Conservation (phyloP, 2,888 invertebrate species). For the Agrochola litura region DNA sequence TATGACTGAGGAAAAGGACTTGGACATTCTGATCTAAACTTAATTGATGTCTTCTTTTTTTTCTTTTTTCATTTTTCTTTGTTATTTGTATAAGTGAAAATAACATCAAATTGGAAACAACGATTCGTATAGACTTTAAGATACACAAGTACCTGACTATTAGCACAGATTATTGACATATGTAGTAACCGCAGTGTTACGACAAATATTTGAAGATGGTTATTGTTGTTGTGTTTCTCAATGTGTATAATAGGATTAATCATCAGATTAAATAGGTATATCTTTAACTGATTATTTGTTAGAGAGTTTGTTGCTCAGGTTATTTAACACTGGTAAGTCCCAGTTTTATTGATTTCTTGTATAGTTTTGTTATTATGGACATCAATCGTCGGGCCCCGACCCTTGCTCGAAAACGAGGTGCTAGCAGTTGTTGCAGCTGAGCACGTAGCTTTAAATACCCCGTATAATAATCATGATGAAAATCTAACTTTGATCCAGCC, state of each 20-base stretch:
- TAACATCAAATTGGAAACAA: neutral
- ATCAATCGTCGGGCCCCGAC: too few species aligned
- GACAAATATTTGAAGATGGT: constrained; percentile 23
- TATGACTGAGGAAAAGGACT: neutral
- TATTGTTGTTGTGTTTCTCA: constrained; percentile 3
- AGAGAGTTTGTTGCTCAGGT: neutral
- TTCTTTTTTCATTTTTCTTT: too few species aligned
- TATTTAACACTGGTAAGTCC: neutral
- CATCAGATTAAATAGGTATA: neutral
- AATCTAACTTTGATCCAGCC: too few species aligned
- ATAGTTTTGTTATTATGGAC: neutral
- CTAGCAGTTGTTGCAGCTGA: too few species aligned
- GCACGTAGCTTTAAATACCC: too few species aligned
- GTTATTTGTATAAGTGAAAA: neutral
- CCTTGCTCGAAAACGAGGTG: too few species aligned
- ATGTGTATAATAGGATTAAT: neutral
- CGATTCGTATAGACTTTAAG: constrained; percentile 51
- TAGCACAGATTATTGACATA: constrained; percentile 17
- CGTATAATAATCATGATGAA: too few species aligned
- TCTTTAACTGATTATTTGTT: neutral
- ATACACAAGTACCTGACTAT: constrained; percentile 58
- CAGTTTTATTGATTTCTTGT: neutral
- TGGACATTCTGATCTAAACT: neutral
- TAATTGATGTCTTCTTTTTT: too few species aligned
- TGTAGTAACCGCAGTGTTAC: constrained; percentile 24